These are phyloP conservation scores for Synanceia verrucosa DNA, from an alignment of 2,797 vertebrate genomes.

Conservation along the genomic window DNA sequence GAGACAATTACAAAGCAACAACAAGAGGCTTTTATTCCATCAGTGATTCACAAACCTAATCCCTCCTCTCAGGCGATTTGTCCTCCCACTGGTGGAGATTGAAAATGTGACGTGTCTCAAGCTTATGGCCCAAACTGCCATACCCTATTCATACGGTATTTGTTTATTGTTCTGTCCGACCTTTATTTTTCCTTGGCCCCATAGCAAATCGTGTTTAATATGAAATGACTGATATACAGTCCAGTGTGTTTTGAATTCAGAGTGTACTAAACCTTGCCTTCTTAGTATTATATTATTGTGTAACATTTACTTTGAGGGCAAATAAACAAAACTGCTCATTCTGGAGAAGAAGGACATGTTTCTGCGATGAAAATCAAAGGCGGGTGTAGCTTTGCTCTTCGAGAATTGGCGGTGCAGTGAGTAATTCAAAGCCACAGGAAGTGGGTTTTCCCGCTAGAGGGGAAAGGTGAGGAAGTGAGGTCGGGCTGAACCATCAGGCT, in stretches of 20 bases:
- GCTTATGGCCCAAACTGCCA: conserved; percentile 69
- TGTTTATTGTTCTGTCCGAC: conserved; percentile 73
- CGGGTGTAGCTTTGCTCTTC: not conserved
- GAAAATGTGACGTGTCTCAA: conserved; percentile 77
- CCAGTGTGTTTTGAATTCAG: conserved; percentile 54
- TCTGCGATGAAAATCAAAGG: conserved; percentile 13
- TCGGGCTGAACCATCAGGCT: conserved; percentile 35
- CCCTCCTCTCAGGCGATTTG: conserved; percentile 79
- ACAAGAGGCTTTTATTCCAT: conserved; percentile 79
- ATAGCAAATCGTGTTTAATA: conserved; percentile 73
- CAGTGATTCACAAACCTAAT: conserved; percentile 78
- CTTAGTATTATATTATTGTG: conserved; percentile 43
- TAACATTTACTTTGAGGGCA: conserved; percentile 56
- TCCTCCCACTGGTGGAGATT: conserved; percentile 79
- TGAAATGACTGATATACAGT: conserved; percentile 67
- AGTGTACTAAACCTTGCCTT: conserved; percentile 31
- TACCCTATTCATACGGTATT: conserved; percentile 67
- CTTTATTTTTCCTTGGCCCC: conserved; percentile 69
- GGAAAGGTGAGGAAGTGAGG: conserved; percentile 46
- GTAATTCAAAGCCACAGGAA: conserved; percentile 37
- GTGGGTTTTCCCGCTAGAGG: conserved; percentile 35
- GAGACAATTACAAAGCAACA: conserved; percentile 82
- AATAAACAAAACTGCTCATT: conserved; percentile 42
- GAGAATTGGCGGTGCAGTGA: conserved; percentile 5
- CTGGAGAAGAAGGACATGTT: conserved; percentile 13